These are phyloP conservation scores for Brachystomella parvula DNA, from an alignment of 1,140 invertebrate genomes.

Conservation along the genomic window DNA sequence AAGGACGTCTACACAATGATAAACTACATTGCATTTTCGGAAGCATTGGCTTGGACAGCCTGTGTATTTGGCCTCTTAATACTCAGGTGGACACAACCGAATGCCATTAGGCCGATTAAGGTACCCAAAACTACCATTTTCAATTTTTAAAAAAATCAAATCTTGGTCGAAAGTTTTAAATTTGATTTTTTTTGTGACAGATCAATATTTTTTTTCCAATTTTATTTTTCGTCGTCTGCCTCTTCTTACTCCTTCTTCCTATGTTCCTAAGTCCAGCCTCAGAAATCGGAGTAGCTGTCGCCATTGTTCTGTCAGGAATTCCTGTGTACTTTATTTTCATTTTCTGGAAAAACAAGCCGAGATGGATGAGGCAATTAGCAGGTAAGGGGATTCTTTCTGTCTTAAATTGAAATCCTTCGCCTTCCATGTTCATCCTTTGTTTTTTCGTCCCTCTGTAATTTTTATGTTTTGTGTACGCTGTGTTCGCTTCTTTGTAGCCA, in stretches of 20 bases:
- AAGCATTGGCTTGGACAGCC: slow-evolving; percentile 81
- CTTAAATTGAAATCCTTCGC: background rate
- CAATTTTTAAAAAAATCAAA: slow-evolving; percentile 6
- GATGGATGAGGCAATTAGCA: slow-evolving; percentile 41
- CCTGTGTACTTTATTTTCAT: slow-evolving; percentile 86
- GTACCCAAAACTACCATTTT: slow-evolving; percentile 47
- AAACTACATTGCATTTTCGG: slow-evolving; percentile 88
- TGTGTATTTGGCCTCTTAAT: slow-evolving; percentile 81
- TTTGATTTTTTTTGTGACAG: slow-evolving; percentile 41
- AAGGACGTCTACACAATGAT: slow-evolving; percentile 78
- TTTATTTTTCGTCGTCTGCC: slow-evolving; percentile 72
- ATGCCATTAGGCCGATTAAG: slow-evolving; percentile 77
- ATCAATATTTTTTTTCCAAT: slow-evolving; percentile 67
- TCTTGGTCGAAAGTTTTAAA: slow-evolving; percentile 10
- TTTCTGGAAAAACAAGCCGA: slow-evolving; percentile 72
- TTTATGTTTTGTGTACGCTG: background rate
- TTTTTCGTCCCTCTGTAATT: background rate
- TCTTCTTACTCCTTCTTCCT: slow-evolving; percentile 73
- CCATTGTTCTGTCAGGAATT: slow-evolving; percentile 72
- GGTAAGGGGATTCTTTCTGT: slow-evolving; percentile 29
- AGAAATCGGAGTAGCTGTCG: slow-evolving; percentile 73
- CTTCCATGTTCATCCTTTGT: background rate
- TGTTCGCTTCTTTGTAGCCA: background rate
- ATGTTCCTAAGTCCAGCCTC: slow-evolving; percentile 60
- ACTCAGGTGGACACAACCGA: slow-evolving; percentile 70